These are phyloP conservation scores for Anguilla anguilla DNA, from an alignment of 2,797 vertebrate species.

Conservation along the genomic window DNA sequence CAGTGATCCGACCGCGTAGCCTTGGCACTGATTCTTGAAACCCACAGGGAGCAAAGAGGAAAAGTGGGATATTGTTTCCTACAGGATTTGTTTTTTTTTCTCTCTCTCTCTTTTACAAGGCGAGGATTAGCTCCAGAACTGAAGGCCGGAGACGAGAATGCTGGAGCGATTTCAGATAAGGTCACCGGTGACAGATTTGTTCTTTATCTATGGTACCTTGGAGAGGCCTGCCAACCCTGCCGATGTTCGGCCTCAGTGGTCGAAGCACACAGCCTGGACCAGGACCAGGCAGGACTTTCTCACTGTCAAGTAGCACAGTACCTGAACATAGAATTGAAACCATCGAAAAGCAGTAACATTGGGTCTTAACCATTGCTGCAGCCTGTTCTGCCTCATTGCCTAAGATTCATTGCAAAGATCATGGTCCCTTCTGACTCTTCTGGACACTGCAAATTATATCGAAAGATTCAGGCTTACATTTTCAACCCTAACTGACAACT, in stretches of 20 bases:
- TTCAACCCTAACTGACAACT: neutral
- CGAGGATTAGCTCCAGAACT: constrained; percentile 18
- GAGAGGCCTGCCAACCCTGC: neutral
- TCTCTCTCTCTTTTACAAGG: neutral
- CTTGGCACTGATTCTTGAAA: constrained; percentile 7
- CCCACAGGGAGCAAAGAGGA: constrained; percentile 16
- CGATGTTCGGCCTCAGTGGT: neutral
- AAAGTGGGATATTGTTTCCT: constrained; percentile 18
- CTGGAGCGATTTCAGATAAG: constrained; percentile 11
- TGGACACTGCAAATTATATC: neutral
- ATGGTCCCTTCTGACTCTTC: no score
- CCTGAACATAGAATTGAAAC: neutral
- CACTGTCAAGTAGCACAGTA: neutral
- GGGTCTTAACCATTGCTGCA: neutral
- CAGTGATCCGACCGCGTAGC: constrained; percentile 12
- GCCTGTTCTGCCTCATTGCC: neutral
- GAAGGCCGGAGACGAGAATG: neutral
- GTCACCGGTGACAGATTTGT: constrained; percentile 5
- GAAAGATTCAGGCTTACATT: neutral
- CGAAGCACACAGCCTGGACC: neutral
- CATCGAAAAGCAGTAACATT: neutral
- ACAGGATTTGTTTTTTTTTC: neutral
- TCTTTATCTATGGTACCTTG: neutral
- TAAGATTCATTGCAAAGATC: neutral
- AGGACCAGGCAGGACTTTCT: neutral